phyloP scores from a whole-genome alignment of 2,797 vertebrate genomes.

The Potorous gilbertii region DNA sequence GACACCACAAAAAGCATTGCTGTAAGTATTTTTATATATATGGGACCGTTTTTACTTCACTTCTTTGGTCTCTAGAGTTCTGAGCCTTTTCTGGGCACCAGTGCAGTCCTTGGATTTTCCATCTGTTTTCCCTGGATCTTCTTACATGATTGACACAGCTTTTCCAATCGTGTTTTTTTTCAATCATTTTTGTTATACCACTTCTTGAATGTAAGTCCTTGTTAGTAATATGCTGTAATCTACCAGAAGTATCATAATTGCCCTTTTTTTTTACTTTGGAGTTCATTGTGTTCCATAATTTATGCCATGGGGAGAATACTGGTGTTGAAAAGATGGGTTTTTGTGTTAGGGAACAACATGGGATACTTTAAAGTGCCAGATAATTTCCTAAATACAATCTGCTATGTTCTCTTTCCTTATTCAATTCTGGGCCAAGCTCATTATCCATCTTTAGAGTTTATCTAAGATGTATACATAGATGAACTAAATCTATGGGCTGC shows the following conservation, averaged over 20 bases:
- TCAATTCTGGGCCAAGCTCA: neutral
- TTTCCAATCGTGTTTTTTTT: neutral
- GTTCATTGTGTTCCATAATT: neutral
- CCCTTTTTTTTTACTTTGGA: neutral
- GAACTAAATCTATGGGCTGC: neutral
- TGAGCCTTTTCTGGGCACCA: neutral
- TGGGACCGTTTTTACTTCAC: neutral
- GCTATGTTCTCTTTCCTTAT: neutral
- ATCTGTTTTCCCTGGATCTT: neutral
- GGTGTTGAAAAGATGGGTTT: neutral
- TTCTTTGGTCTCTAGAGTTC: neutral
- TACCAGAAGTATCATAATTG: neutral
- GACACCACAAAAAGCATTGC: neutral
- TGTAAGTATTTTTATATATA: neutral
- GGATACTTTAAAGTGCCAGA: neutral
- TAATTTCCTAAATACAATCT: neutral
- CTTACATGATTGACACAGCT: neutral
- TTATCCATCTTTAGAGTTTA: neutral
- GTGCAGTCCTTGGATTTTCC: neutral
- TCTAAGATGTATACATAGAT: neutral
- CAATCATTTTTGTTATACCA: neutral
- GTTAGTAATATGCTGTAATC: neutral
- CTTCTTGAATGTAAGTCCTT: neutral
- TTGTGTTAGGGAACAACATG: neutral
- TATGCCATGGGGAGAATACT: neutral